Percentiles rank a stretch among this genome's conserved stretches.
These are phyloP conservation scores for Labeo calbasu DNA, from an alignment of 2,797 vertebrate genomes.

Conservation along the genomic window DNA sequence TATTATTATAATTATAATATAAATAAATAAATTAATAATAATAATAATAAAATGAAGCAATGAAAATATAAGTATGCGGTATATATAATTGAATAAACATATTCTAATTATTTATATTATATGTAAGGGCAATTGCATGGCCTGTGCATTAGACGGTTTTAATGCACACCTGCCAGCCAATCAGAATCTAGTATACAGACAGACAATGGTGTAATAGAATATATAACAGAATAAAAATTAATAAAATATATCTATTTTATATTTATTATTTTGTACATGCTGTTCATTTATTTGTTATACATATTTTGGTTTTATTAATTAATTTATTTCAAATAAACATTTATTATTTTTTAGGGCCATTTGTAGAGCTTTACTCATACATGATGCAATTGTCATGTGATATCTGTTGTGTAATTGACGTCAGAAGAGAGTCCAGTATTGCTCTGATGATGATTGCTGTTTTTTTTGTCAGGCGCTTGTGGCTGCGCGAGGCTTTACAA, in stretches of 20 bases:
- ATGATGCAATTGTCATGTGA: not conserved
- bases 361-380: not conserved
- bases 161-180: not conserved
- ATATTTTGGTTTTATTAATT: not conserved
- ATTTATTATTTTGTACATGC: not conserved
- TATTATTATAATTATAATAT: too few species aligned
- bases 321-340: not conserved
- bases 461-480: conserved; percentile 71
- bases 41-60: not conserved
- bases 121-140: not conserved
- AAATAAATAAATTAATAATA: not conserved
- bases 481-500: conserved; percentile 65
- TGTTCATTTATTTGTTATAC: not conserved
- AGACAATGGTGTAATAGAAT: not conserved
- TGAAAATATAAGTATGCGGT: not conserved
- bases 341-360: not conserved
- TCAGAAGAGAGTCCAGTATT: not conserved
- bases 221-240: not conserved
- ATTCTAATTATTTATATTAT: not conserved
- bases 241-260: not conserved
- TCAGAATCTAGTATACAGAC: not conserved
- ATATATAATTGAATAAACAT: not conserved
- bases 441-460: conserved; percentile 1
- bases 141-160: not conserved
- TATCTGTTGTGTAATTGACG: not conserved